Conservation (phyloP, 2,797 vertebrate species). For the Peromyscus attwateri region DNA sequence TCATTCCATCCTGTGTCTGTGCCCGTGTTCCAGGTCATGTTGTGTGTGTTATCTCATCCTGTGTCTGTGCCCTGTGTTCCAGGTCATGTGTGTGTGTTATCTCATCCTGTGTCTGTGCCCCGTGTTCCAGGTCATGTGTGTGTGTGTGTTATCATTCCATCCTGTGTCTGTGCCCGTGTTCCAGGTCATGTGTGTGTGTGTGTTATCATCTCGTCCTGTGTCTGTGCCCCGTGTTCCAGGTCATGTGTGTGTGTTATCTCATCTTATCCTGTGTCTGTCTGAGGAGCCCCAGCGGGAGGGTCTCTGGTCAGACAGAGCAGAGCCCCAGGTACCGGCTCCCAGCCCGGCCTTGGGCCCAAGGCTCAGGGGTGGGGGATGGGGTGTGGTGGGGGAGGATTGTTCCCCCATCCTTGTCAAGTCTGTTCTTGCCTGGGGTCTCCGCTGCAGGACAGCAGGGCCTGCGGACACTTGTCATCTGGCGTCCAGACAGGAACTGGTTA, state of each 20-base stretch:
- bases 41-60: constrained; percentile 24
- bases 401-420: neutral
- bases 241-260: constrained; percentile 13
- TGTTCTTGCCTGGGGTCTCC: neutral
- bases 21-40: constrained; percentile 36
- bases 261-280: neutral
- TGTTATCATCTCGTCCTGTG: neutral
- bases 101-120: no score
- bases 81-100: no score
- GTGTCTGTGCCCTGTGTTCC: no score
- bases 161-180: neutral
- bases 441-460: neutral
- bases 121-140: no score
- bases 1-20: no score
- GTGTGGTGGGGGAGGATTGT: neutral
- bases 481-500: neutral
- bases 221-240: neutral
- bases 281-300: no score
- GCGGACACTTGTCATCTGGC: no score
- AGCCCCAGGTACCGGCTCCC: no score
- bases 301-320: no score
- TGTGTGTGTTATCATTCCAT: no score
- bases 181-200: constrained; percentile 50
- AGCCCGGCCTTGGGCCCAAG: neutral
- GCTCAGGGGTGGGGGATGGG: no score